Evolutionary conservation across 2,888 invertebrate genomes (phyloP), one percentile per base, ranked within the genome.

Genomic region (Adineta ricciae): DNA sequence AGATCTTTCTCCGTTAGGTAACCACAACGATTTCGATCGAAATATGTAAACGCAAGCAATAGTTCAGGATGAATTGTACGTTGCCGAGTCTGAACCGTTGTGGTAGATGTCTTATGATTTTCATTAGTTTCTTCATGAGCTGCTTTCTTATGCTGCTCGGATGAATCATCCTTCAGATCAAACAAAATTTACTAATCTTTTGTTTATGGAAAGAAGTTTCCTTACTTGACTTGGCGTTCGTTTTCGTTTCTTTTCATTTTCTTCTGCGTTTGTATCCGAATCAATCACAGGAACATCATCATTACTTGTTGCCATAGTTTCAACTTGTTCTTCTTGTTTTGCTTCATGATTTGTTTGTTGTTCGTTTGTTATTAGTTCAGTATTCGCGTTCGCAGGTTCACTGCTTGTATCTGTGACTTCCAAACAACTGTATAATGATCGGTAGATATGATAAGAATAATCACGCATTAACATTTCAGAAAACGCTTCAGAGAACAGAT

Each of bases 381-480:
- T n/a, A 5, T 8, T 46, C 4, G 64, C 38, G 8, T 24, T 19
- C n/a, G 32, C 11, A 4, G 64, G 72, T 83, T 84, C 84, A 52
- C 50, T 32, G 21, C 5, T 85, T 82, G 72, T 86, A 41, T 78
- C 78, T 21, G 24, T 78, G 24, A 78, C 78, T 78, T 85, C 86
- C 0, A 93, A 93, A 78, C 93, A 90, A 87, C 91, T 91, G 27
- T 87, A 86, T 0, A 95, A 89, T 0, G 93, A 93, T 88, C 94
- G 94, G 91, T 95, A 97, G 87, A 98, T 95, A 88, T 94, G 94
- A 91, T 96, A 97, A 2, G 96, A 96, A 89, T 95, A 95, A 90
- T 97, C 96, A 83, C 97, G 92, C 94, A 96, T 96, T 87, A 97
- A 91, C 96, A 97, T 96, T 91, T 97, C 97, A 89, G 96, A 95